Evolutionary conservation across 1,140 invertebrate genomes (phyloP).

Genomic region (Holotrichia oblita): DNA sequence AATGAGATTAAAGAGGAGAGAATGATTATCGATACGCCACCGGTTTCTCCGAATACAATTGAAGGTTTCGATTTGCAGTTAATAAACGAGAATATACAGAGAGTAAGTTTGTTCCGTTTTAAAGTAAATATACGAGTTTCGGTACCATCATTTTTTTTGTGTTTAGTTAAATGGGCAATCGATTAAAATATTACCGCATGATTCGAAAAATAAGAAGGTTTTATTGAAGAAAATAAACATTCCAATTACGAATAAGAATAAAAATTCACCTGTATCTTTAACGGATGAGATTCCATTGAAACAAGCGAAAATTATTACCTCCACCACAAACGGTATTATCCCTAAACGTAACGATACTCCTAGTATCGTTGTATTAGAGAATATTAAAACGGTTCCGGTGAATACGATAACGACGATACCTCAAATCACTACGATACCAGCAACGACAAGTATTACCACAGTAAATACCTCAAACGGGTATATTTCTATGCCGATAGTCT

Average conservation of each 20-base stretch:
- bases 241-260: neutral
- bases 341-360: neutral
- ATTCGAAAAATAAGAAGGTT: neutral
- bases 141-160: neutral
- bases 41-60: constrained; percentile 37
- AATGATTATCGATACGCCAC: constrained; percentile 47
- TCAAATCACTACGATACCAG: constrained; percentile 39
- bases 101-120: neutral
- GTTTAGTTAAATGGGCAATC: neutral
- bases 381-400: constrained; percentile 47
- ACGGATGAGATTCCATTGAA: constrained; percentile 19
- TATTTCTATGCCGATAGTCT: constrained; percentile 30
- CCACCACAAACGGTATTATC: neutral
- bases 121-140: neutral
- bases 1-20: constrained; percentile 49
- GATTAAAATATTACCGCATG: constrained; percentile 21
- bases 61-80: neutral
- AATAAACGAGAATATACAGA: constrained; percentile 28
- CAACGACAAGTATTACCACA: constrained; percentile 2
- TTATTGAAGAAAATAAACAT: neutral
- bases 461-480: neutral
- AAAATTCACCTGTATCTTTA: neutral
- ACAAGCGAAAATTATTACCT: constrained; percentile 30
- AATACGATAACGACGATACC: constrained; percentile 42
- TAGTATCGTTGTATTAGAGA: constrained; percentile 54